Percentiles rank a stretch among this genome's conserved stretches.
These are phyloP conservation scores for Plebejus anna DNA, from an alignment of 2,888 invertebrate species.

Conservation along the genomic window DNA sequence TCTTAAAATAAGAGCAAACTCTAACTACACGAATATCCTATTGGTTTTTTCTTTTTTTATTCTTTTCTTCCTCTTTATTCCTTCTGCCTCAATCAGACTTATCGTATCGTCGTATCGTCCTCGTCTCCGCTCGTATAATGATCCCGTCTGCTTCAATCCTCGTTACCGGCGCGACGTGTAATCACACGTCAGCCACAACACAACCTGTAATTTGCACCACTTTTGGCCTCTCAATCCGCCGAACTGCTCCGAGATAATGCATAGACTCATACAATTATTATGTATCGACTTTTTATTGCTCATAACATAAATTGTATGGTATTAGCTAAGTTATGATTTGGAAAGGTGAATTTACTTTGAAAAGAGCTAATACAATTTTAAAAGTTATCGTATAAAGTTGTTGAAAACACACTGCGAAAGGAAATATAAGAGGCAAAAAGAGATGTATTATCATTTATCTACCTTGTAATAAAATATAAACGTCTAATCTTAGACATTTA, in stretches of 20 bases:
- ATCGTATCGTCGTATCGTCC: constrained; percentile 26
- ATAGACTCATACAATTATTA: constrained; percentile 34
- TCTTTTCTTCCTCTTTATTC: background rate
- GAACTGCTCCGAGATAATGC: constrained; percentile 39
- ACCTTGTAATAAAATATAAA: no score
- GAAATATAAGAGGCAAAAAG: background rate
- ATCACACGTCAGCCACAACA: constrained; percentile 42
- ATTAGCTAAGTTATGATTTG: constrained; percentile 20
- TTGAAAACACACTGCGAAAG: background rate
- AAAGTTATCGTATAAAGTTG: background rate
- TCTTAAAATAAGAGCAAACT: no score
- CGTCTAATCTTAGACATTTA: no score
- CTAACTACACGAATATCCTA: no score
- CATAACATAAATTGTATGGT: constrained; percentile 15
- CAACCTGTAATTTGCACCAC: constrained; percentile 48
- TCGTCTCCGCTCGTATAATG: constrained; percentile 30
- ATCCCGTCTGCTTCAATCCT: constrained; percentile 38
- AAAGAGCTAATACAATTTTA: background rate
- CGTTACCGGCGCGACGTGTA: constrained; percentile 45
- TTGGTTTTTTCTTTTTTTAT: no score
- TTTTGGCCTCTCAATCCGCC: constrained; percentile 45
- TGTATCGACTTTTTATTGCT: constrained; percentile 25
- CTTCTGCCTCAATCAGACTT: background rate
- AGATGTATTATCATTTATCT: no score
- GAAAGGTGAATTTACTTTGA: constrained; percentile 2